Conservation (phyloP, 2,113 vertebrate genomes). For the Chamaetylas fuelleborni region DNA sequence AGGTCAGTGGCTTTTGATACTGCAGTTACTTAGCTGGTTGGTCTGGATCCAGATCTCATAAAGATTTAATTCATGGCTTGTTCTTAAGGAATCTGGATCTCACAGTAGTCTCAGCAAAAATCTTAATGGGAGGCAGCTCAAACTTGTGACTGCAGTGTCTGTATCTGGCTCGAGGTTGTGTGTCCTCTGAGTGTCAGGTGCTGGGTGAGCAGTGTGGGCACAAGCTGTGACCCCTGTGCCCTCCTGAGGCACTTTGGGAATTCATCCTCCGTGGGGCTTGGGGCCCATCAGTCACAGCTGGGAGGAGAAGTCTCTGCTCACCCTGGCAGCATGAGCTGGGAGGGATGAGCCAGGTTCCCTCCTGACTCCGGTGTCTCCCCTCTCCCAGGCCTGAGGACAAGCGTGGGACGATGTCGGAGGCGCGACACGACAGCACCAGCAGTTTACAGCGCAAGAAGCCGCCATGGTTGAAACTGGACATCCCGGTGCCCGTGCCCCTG, state of each 20-base stretch:
- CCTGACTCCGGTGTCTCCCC: not conserved
- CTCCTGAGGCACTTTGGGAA: not conserved
- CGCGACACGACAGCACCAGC: constrained; percentile 87
- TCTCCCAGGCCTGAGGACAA: constrained; percentile 71
- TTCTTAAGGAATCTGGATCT: constrained; percentile 14
- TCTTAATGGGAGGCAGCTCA: not conserved
- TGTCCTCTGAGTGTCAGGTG: not conserved
- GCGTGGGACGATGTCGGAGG: constrained; percentile 86
- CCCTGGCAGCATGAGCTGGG: fast-evolving
- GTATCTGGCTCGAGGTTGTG: not conserved
- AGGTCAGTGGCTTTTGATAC: constrained; percentile 1
- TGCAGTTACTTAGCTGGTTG: constrained; percentile 19
- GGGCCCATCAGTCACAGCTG: not conserved
- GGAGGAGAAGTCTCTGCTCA: not conserved
- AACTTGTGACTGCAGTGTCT: not conserved
- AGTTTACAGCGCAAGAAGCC: constrained; percentile 98
- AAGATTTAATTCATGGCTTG: constrained; percentile 23
- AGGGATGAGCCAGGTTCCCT: not conserved
- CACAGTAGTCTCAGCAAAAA: constrained; percentile 8
- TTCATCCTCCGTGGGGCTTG: fast-evolving
- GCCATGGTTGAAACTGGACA: constrained; percentile 94
- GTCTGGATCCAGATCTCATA: constrained; percentile 30
- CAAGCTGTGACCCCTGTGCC: not conserved
- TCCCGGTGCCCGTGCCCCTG: constrained; percentile 80
- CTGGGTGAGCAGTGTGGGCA: fast-evolving